Percentiles rank a stretch among this genome's conserved stretches.
Conservation (phyloP, 2,888 invertebrate genomes). For the Scaptomyza flava region DNA sequence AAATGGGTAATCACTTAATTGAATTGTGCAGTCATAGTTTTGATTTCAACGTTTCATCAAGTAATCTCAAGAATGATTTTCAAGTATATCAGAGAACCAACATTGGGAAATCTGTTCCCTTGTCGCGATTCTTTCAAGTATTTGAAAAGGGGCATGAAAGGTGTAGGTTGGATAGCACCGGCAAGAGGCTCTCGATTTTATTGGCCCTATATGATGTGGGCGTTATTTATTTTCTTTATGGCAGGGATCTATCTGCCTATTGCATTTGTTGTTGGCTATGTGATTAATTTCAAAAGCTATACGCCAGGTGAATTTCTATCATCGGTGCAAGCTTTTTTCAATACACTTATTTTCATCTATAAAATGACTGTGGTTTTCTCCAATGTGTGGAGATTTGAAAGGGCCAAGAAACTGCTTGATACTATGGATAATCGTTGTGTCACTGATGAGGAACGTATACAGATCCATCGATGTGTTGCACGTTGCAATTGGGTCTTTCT, state of each 20-base stretch:
- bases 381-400: slow-evolving; percentile 20
- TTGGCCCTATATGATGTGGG: slow-evolving; percentile 14
- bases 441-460: background rate
- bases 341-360: background rate
- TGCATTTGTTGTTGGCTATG: slow-evolving; percentile 5
- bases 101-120: background rate
- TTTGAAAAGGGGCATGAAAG: slow-evolving; percentile 31
- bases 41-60: slow-evolving; percentile 1
- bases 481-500: slow-evolving; percentile 33
- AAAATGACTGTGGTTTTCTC: background rate
- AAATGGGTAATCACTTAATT: slow-evolving; percentile 4
- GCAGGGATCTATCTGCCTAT: slow-evolving; percentile 38
- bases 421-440: slow-evolving; percentile 35
- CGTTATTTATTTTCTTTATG: background rate
- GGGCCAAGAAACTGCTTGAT: slow-evolving; percentile 27
- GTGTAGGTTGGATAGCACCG: slow-evolving; percentile 32
- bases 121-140: slow-evolving; percentile 36
- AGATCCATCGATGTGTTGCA: slow-evolving; percentile 31
- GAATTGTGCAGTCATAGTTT: slow-evolving; percentile 22
- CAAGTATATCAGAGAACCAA: slow-evolving; percentile 21
- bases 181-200: background rate
- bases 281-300: slow-evolving; percentile 20
- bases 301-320: slow-evolving; percentile 21
- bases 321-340: slow-evolving; percentile 24
- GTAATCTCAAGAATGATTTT: slow-evolving; percentile 26